Evolutionary conservation across 2,888 invertebrate genomes (phyloP), one percentile per base, ranked within the genome.

Genomic region (Margaritifera margaritifera): DNA sequence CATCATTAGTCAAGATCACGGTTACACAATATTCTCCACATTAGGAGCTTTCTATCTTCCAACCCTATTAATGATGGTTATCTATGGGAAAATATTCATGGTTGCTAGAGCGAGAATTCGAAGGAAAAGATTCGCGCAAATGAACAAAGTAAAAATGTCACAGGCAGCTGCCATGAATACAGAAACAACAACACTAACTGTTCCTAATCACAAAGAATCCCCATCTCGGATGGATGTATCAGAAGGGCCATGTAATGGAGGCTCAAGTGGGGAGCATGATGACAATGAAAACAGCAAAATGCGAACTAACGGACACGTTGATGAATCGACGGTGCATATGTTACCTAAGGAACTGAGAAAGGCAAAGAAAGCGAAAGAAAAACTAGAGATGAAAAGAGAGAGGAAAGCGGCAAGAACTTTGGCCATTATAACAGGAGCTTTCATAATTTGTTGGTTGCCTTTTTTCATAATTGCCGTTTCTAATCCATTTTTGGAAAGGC

Each of bases 1-100:
- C 92, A 93, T 97, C 89, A 96, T 98, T 82, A 96, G 96, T 86
- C 98, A 98, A 91, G 96, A 96, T 74, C 80, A 84, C 64, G 93
- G 94, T 68, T 97, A 91, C 71, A 97, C 97, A 92, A 95, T 98
- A 86, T 98, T 98, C 90, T 98, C 98, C 69, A 99, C 98, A 20
- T 95, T 96, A 90, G 95, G 96, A 79, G 98, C 99, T 51, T 99
- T 99, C 91, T 99, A 99, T 91, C 94, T 98, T 80, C 99, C 99
- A 2, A 93, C 99, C 54, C 92, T 96, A 76, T 94, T 97, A 79
- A 99, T 99, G 89, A 93, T 99, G 80, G 94, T 96, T 80, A 93
- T 99, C 57, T 99, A 99, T 91, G 97, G 96, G 94, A 96, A 96
- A 92, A 99, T 99, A 90, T 99, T 80, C 91, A 95, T 97, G 90